Evolutionary conservation across 2,797 vertebrate genomes (phyloP).

Genomic region (Esox masquinongy): DNA sequence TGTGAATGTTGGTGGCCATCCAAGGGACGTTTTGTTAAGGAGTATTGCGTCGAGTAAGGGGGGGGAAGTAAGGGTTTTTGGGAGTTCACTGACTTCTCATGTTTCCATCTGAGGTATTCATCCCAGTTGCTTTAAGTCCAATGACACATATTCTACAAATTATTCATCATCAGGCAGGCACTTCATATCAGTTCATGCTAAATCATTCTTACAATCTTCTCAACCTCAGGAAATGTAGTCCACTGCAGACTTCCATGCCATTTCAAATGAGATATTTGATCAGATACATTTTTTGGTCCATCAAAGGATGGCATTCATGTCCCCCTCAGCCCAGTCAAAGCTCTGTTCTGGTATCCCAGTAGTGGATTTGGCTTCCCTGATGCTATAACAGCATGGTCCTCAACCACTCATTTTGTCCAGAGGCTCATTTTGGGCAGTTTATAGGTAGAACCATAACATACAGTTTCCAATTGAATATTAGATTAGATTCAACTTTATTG

Average conservation of each 20-base stretch:
- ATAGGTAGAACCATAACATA: not conserved
- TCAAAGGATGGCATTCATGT: not conserved
- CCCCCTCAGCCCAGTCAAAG: not conserved
- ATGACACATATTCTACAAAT: slow-evolving; percentile 10
- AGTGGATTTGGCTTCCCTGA: not conserved
- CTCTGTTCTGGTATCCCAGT: not conserved
- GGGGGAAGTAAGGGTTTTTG: not conserved
- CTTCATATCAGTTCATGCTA: slow-evolving; percentile 36
- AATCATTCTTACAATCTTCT: slow-evolving; percentile 42
- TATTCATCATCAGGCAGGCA: slow-evolving; percentile 35
- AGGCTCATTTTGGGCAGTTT: not conserved
- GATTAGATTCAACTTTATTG: no score
- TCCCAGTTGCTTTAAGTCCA: slow-evolving; percentile 17
- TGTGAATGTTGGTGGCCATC: slow-evolving; percentile 45
- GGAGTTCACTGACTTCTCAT: slow-evolving; percentile 4
- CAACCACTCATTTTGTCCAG: not conserved
- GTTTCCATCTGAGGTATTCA: slow-evolving; percentile 6
- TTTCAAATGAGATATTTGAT: slow-evolving; percentile 48
- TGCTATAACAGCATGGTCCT: not conserved
- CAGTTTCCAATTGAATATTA: slow-evolving; percentile 6
- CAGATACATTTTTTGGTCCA: slow-evolving; percentile 16
- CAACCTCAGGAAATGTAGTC: slow-evolving; percentile 47
- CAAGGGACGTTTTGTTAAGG: slow-evolving; percentile 37
- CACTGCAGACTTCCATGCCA: slow-evolving; percentile 35
- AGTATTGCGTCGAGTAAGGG: slow-evolving; percentile 44